Base-by-base conservation (phyloP, 2,888 invertebrate species). In the Trissonchulus latispiculum region DNA sequence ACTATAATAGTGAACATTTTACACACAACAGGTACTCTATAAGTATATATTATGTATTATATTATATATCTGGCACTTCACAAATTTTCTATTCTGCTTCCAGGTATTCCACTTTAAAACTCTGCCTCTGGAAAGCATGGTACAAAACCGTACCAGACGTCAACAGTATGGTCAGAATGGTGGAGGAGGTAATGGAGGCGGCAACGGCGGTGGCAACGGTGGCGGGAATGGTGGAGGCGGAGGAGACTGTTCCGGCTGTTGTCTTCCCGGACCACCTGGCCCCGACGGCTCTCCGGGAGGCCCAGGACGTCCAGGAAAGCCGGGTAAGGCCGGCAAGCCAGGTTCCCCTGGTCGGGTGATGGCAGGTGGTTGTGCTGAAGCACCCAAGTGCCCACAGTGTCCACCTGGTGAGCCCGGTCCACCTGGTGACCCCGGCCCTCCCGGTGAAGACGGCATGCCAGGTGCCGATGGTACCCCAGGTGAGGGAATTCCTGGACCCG, bases 251-350 rank as follows among this genome's bases (percentile, higher is more conserved):
- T 15, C 8, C 48, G 48, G 48, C 23, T 48, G 48, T 23, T 48
- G 48, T 62, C 61, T 71, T 32, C 28, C 15, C 61, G 61, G 71
- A 15, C 31, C 61, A 2, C 28, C 61, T 18, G 71, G 71, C 61
- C 23, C 33, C 2, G 33, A 59, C 15, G 61, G 61, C 59, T 48
- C 37, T 15, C 32, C n/a, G 3, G 61, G 71, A 2, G 48, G 31
- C 18, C 71, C 71, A 61, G 71, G 71, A 71, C 59, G 32, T 8
- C 61, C 61, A 59, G 71, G 71, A 3, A 2, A 3, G n/a, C 71
- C 71, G 31, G 71, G 71, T 2, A 59, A 62, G 28, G 8, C 64
- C 31, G 64, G 64, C 3, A 8, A 3, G 8, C 15, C n/a, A 18
- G 64, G 64, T 31, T 28, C 33, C 15, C 71, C 71, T 23, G 71